phyloP scores from a whole-genome alignment of 2,113 vertebrate genomes.

The Thunnus thynnus region DNA sequence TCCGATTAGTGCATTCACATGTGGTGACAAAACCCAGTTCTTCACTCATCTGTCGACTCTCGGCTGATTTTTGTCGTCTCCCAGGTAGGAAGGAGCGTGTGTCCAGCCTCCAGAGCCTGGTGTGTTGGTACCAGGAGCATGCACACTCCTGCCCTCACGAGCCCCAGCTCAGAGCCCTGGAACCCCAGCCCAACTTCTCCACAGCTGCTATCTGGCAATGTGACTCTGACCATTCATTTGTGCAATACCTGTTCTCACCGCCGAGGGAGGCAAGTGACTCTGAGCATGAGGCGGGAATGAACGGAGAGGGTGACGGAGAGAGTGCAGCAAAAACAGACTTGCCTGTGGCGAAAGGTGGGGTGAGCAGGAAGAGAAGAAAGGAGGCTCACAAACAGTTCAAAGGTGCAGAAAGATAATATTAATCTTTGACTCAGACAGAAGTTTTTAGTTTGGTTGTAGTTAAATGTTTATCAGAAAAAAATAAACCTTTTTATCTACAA shows the following conservation, averaged over 20 bases:
- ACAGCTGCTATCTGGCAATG: conserved; percentile 92
- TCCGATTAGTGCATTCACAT: background rate
- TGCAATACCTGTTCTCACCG: conserved; percentile 89
- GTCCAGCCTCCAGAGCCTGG: conserved; percentile 88
- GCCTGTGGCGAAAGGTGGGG: conserved; percentile 1
- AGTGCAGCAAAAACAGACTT: background rate
- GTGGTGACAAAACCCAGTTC: background rate
- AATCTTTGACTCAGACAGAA: background rate
- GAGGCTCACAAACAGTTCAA: conserved; percentile 52
- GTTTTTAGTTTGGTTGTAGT: background rate
- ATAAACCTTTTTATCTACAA: too few relatives aligned
- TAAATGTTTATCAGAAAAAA: too few relatives aligned
- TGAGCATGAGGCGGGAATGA: conserved; percentile 70
- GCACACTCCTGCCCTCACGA: conserved; percentile 88
- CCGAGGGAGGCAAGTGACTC: conserved; percentile 85
- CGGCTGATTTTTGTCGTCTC: background rate
- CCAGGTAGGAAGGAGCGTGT: conserved; percentile 85
- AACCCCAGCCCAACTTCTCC: conserved; percentile 85
- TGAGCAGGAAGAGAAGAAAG: conserved; percentile 57
- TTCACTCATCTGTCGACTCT: background rate
- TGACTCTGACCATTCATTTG: conserved; percentile 89
- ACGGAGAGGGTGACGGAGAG: conserved; percentile 34
- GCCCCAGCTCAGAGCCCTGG: conserved; percentile 87
- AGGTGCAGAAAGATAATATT: conserved; percentile 49
- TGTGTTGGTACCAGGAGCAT: conserved; percentile 93